Conservation (phyloP, 2,113 vertebrate genomes). For the Stigmatopora nigra region DNA sequence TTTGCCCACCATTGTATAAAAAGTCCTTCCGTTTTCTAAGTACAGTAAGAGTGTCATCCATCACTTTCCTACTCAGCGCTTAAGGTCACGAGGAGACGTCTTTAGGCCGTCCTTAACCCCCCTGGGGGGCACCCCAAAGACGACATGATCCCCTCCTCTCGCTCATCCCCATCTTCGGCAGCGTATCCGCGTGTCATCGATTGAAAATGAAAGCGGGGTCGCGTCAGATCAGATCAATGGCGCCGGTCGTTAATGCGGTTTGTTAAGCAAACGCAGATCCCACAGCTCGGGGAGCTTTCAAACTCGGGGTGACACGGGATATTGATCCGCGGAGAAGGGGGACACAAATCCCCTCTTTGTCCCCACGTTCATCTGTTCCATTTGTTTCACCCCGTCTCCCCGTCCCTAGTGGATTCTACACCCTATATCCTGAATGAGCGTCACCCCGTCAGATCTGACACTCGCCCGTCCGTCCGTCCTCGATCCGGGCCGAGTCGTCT, state of each 20-base stretch:
- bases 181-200: conserved; percentile 68
- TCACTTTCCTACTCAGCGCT: conserved; percentile 43
- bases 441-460: conserved; percentile 29
- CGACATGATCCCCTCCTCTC: conserved; percentile 66
- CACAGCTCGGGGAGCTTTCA: conserved; percentile 67
- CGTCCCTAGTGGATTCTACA: conserved; percentile 28
- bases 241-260: conserved; percentile 68
- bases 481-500: conserved; percentile 9
- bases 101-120: conserved; percentile 72
- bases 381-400: conserved; percentile 48
- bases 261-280: conserved; percentile 70
- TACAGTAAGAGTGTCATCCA: conserved; percentile 48
- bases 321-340: conserved; percentile 59
- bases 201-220: conserved; percentile 71
- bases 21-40: conserved; percentile 36
- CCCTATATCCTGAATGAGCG: conserved; percentile 40
- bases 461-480: conserved; percentile 12
- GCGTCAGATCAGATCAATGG: conserved; percentile 66
- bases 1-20: conserved; percentile 20
- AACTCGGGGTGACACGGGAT: conserved; percentile 67
- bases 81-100: conserved; percentile 54
- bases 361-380: conserved; percentile 52
- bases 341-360: conserved; percentile 51
- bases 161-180: conserved; percentile 61
- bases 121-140: conserved; percentile 49